Percentiles rank a stretch among this genome's conserved stretches.
Conservation (phyloP, 2,888 invertebrate species). For the Belgica antarctica region DNA sequence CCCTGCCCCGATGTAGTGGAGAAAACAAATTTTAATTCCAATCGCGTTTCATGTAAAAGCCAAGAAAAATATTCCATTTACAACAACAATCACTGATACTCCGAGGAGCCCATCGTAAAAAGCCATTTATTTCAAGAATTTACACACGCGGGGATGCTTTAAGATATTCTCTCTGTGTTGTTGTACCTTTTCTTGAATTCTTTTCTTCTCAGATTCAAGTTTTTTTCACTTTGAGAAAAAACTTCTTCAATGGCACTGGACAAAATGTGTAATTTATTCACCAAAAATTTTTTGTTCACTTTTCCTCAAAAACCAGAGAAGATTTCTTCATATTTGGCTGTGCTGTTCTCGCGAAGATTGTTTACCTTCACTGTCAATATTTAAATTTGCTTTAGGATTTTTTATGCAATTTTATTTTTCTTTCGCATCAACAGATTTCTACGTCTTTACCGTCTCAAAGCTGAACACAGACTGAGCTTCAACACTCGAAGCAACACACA, state of each 20-base stretch:
- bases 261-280: constrained; percentile 29
- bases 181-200: constrained; percentile 16
- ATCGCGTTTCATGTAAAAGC: neutral
- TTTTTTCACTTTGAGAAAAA: constrained; percentile 6
- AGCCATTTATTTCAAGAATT: constrained; percentile 26
- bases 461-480: constrained; percentile 7
- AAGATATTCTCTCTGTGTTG: neutral
- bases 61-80: constrained; percentile 12
- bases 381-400: too few species aligned
- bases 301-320: too few species aligned
- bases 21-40: neutral
- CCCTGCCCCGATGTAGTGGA: neutral
- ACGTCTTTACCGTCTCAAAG: neutral
- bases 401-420: constrained; percentile 8
- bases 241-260: neutral
- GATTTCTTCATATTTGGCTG: too few species aligned
- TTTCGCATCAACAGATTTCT: too few species aligned
- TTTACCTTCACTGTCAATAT: too few species aligned
- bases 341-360: too few species aligned
- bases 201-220: neutral
- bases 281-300: too few species aligned
- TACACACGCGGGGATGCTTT: constrained; percentile 26
- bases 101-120: constrained; percentile 1
- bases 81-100: constrained; percentile 22
- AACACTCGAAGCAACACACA: too few species aligned